phyloP scores from a whole-genome alignment of 2,888 invertebrate genomes.

The Galeopsomyia nigrocyanea region DNA sequence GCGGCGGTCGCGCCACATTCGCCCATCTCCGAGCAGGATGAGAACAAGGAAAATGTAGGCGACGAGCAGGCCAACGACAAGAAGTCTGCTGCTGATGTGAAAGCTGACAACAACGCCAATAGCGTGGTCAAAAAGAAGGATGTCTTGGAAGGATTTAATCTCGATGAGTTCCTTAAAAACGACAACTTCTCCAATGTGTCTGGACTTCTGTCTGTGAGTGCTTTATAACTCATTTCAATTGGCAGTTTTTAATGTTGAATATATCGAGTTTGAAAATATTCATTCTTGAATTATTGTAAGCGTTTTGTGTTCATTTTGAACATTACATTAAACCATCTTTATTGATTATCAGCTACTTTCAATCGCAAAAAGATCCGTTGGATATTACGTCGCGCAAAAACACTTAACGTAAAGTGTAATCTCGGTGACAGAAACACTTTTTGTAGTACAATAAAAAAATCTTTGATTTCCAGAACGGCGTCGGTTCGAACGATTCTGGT shows the following conservation, averaged over 20 bases:
- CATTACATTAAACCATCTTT: no score
- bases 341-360: no score
- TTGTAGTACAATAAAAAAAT: neutral
- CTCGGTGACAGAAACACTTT: no score
- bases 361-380: no score
- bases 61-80: constrained; percentile 47
- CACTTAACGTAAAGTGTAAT: no score
- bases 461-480: constrained; percentile 73
- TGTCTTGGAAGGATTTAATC: constrained; percentile 75
- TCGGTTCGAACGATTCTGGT: constrained; percentile 70
- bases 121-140: constrained; percentile 51
- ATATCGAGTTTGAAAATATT: no score
- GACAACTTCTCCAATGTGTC: constrained; percentile 83
- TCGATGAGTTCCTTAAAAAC: constrained; percentile 88
- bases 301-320: neutral
- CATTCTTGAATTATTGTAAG: neutral
- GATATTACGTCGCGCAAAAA: no score
- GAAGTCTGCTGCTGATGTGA: constrained; percentile 51
- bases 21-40: constrained; percentile 64
- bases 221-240: no score
- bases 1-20: constrained; percentile 62
- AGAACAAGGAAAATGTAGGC: constrained; percentile 47
- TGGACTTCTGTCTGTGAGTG: constrained; percentile 77
- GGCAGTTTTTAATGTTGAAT: no score
- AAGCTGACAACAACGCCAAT: constrained; percentile 49